Base-by-base conservation (phyloP, 2,888 invertebrate species). In the Eremobia ochroleuca region DNA sequence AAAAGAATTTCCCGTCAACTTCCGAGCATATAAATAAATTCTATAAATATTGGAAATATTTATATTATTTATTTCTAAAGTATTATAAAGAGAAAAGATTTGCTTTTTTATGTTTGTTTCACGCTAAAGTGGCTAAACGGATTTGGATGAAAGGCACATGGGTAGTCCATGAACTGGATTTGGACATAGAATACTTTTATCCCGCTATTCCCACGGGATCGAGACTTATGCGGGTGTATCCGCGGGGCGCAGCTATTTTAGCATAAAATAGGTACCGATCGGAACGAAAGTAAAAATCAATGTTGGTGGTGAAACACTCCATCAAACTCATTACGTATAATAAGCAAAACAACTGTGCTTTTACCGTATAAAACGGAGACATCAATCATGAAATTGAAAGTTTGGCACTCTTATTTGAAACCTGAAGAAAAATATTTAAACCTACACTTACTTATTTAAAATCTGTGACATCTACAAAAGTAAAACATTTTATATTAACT, bases 381-480 rank as follows among this genome's bases (percentile, higher is more conserved):
- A 77, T 77, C 68, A 68, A 79, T 34, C 70, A 72, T 34, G 67
- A 69, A 74, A 76, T 64, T 79, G 73, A 40, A 86, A 81, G 85
- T 88, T 88, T 88, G 88, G 90, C 90, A 89, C 90, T 81, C 81
- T 73, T 81, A 64, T 67, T 75, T 58, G 18, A 77, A 87, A 77
- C 88, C 86, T 82, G 87, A 87, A 87, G 77, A 85, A 85, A 86
- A 88, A 88, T 85, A 86, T 85, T 82, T 73, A 34, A 13, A 61
- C 21, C 69, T 61, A 67, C 59, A 70, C 13, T 58, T 72, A 76
- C 15, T 58, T 52, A 43, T 43, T 34, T 28, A 52, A 70, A 75
- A 64, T 37, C 62, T 64, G 58, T 73, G 49, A 69, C 61, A 55
- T 46, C 74, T 75, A 81, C n/a, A 61, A 69, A 73, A 82, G 59